Conservation (phyloP, 2,797 vertebrate species). For the Decapterus maruadsi region DNA sequence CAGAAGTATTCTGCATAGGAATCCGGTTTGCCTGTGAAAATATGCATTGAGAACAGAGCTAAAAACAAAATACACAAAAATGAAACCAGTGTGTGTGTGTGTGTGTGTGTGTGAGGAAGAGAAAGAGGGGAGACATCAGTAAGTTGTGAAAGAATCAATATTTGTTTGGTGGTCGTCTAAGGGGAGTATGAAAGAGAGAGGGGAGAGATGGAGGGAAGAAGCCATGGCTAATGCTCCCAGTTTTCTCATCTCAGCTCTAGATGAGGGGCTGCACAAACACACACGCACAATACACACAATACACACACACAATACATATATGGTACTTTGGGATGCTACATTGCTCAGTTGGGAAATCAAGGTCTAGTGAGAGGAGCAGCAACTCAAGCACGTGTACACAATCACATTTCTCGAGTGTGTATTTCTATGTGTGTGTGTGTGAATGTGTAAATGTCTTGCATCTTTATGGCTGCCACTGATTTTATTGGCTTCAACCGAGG, state of each 20-base stretch:
- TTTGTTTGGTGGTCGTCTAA: conserved; percentile 40
- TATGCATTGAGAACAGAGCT: conserved; percentile 1
- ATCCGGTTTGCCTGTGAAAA: conserved; percentile 90
- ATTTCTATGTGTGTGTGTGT: conserved; percentile 16
- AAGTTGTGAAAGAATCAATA: conserved; percentile 66
- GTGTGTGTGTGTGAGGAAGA: not conserved
- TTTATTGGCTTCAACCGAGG: conserved; percentile 36
- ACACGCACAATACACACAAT: conserved; percentile 1
- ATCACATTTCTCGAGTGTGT: conserved; percentile 44
- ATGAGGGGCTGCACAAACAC: conserved; percentile 47
- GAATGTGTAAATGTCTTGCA: conserved; percentile 9
- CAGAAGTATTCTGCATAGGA: conserved; percentile 92
- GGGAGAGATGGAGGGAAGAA: not conserved
- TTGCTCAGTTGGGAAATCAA: conserved; percentile 74
- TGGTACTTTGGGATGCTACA: conserved; percentile 47
- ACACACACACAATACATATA: conserved; percentile 24
- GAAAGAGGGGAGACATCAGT: conserved; percentile 27
- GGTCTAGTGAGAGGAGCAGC: conserved; percentile 42
- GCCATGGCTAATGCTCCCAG: conserved; percentile 55
- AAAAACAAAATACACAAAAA: conserved; percentile 17
- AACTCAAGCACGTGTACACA: conserved; percentile 26
- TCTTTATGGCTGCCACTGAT: conserved; percentile 43
- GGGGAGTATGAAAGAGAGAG: conserved; percentile 15
- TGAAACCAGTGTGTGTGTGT: not conserved
- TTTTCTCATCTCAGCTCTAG: conserved; percentile 74